Base-by-base conservation (phyloP, 1,140 invertebrate genomes). In the Apocrypta bakeri region DNA sequence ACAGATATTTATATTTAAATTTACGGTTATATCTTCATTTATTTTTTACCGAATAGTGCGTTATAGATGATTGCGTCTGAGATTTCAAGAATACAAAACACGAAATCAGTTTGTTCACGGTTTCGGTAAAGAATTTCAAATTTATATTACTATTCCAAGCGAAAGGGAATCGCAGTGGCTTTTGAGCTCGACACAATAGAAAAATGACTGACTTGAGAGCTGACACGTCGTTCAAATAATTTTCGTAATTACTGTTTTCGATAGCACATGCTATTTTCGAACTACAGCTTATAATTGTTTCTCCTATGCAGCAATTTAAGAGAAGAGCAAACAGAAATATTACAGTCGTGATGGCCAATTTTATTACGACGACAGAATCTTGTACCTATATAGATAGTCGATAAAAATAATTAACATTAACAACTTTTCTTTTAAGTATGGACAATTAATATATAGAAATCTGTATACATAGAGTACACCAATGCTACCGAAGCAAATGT, bases 31-130 rank as follows among this genome's bases (percentile, higher is more conserved):
- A 37, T 37, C 9, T 37, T 56, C 0, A 21, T 56, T 29, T 27
- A 12, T 66, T 27, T 66, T 27, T 29, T 71, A 71, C 1, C 6
- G 9, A 29, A 33, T 8, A 56, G n/a, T 56, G 0, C 17, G 3
- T 14, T 48, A n/a, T 56, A 21, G 6, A 74, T 48, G 12, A 75
- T 11, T 75, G 12, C 14, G 63, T 31, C 27, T 63, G 6, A 31
- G 11, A 63, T n/a, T 29, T 56, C 42, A 75, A 27, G 21, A 75
- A 17, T 25, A 75, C 21, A 8, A 75, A 75, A 7, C 17, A 12
- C 6, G 73, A 75, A 8, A 29, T 2, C 14, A 75, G 11, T n/a
- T 56, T 75, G 21, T 75, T 75, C 11, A 75, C 29, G n/a, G 73
- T 75, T 4, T 33, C 27, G n/a, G 24, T 29, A 37, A 61, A 75